Base-by-base conservation (phyloP, 1,140 invertebrate genomes). In the Bombus pyrosoma region DNA sequence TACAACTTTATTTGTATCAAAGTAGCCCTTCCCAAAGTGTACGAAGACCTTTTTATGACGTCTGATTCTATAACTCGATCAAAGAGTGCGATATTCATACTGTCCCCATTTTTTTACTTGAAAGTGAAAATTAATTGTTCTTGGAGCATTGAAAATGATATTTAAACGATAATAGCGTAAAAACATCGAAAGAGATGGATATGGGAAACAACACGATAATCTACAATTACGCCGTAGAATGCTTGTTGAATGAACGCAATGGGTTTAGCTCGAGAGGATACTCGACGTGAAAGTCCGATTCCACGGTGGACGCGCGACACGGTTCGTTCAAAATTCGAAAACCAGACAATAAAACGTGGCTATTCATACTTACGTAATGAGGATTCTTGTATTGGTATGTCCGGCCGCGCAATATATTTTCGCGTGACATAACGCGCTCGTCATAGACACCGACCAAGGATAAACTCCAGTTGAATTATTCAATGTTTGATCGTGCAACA, bases 391-490 rank as follows among this genome's bases (percentile, higher is more conserved):
- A 88, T 91, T 85, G 87, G 84, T 90, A 89, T 87, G 81, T 90
- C 76, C 66, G 74, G 39, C 69, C 83, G 82, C 79, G 86, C 86
- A 87, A 89, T 87, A 90, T 73, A 85, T 89, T 92, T 86, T 86
- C 82, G 71, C 89, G 84, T 92, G 91, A 92, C 87, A 92, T 90
- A 92, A 92, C 75, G 80, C 69, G 43, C 81, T 92, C 89, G 85
- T 84, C 69, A 81, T 83, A 87, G 86, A 84, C 87, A 76, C 77
- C 83, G 87, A 85, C 90, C 87, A 92, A 93, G 91, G 91, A 91
- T 93, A 93, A 88, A 86, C 85, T 82, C 75, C 66, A 15, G 41
- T 88, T 93, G 91, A 92, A 93, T 93, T 90, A 93, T 93, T 93
- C 92, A 92, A 91, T 93, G 87, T 92, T 92, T 89, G 72, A 68